Percentiles rank a stretch among this genome's conserved stretches.
These are phyloP conservation scores for Actinernus sp. DNA, from an alignment of 92 coral and sea anemone species.

Conservation along the genomic window DNA sequence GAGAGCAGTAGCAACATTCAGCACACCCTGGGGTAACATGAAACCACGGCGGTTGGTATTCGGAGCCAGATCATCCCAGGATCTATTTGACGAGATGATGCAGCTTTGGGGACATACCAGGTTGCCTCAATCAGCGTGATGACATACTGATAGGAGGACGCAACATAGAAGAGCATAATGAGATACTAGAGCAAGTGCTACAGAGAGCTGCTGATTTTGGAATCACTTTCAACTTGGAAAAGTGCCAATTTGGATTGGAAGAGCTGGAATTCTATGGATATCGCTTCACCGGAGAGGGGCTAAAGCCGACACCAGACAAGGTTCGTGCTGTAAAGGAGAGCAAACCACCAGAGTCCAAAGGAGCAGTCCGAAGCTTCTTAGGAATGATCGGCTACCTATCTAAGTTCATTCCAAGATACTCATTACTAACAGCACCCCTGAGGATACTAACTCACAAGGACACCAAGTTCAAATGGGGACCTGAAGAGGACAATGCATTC, in stretches of 20 bases:
- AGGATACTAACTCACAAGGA: conserved; percentile 54
- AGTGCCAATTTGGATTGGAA: conserved; percentile 52
- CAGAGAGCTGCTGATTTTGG: conserved; percentile 64
- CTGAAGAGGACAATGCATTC: conserved; percentile 37
- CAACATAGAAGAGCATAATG: conserved; percentile 38
- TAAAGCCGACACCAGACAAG: conserved; percentile 46
- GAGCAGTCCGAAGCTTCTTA: conserved; percentile 57
- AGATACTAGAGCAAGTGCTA: conserved; percentile 32
- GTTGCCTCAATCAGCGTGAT: conserved; percentile 59
- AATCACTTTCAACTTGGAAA: conserved; percentile 63
- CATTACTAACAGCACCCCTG: conserved; percentile 58
- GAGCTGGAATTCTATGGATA: conserved; percentile 65
- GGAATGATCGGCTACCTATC: conserved; percentile 63
- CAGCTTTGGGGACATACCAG: conserved; percentile 61
- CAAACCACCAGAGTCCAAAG: conserved; percentile 46
- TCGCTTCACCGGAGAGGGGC: conserved; percentile 40
- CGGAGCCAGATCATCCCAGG: conserved; percentile 75
- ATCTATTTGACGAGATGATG: conserved; percentile 73
- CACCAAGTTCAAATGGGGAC: conserved; percentile 48
- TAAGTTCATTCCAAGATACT: conserved; percentile 60
- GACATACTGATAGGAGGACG: conserved; percentile 57
- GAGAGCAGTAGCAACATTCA: conserved; percentile 62
- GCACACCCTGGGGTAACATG: conserved; percentile 73
- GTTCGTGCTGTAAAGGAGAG: conserved; percentile 49
- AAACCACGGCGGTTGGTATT: conserved; percentile 66